Evolutionary conservation across 2,797 vertebrate species (phyloP).

Genomic region (Malurus leucopterus): DNA sequence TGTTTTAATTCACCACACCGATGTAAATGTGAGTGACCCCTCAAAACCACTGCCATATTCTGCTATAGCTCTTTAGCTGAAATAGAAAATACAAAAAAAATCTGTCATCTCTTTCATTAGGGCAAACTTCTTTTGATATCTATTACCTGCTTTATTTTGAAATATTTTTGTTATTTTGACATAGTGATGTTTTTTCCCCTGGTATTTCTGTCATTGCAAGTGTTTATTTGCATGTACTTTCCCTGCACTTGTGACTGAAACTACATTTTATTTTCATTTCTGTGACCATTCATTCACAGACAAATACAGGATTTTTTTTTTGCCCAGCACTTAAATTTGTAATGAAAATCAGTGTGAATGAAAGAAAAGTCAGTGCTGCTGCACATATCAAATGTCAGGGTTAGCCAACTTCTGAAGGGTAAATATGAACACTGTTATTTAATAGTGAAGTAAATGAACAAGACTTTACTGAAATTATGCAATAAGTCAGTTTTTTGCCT

Average conservation of each 20-base stretch:
- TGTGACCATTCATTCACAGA: background rate
- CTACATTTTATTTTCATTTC: background rate
- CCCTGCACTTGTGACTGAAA: background rate
- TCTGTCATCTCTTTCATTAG: rapidly evolving
- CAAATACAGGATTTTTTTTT: background rate
- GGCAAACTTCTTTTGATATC: background rate
- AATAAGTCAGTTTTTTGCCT: background rate
- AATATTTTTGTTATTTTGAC: background rate
- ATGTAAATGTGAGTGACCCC: slow-evolving; percentile 92
- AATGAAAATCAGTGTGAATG: background rate
- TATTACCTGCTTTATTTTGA: background rate
- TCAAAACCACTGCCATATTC: background rate
- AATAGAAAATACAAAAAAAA: rapidly evolving
- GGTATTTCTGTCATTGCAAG: background rate
- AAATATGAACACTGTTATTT: background rate
- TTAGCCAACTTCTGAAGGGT: background rate
- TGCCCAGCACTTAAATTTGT: background rate
- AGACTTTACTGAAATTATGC: background rate
- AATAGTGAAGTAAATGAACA: background rate
- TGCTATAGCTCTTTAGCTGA: background rate
- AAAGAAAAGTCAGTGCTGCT: background rate
- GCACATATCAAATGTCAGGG: background rate
- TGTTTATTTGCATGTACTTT: background rate
- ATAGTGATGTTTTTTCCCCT: background rate
- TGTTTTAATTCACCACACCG: slow-evolving; percentile 96